Base-by-base conservation (phyloP, 35 echinoderm and acorn worm species). In the Holothuria glaberrima region DNA sequence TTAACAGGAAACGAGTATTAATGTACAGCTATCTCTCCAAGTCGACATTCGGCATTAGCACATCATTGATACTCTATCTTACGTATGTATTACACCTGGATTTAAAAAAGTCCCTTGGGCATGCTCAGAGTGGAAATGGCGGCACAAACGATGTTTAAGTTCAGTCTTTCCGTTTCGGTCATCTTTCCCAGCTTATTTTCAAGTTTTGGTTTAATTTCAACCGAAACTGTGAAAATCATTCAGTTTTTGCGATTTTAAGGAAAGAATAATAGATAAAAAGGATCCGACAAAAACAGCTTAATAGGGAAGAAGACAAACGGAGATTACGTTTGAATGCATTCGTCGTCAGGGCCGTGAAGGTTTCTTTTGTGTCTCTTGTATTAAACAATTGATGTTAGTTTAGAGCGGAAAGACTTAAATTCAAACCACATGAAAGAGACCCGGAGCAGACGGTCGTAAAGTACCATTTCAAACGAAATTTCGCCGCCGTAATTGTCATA, bases 311-410 rank as follows among this genome's bases (percentile, higher is more conserved):
- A 54, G 31, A 75, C 34, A 75, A 41, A 75, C 71, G 33, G 5
- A 41, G 29, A 48, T 75, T 75, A 75, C 44, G 30, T 41, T 27
- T 75, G 22, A 41, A 75, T 75, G 32, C 71, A n/a, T n/a, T 75
- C 44, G 34, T 75, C 71, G 44, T 45, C 34, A 22, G 71, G 31
- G 50, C 12, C 50, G 50, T 54, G 31, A 75, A 75, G 71, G 31
- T 75, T 75, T 75, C 22, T 1, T 75, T 75, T 75, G 44, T 12
- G 6, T 75, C 19, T 29, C 71, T n/a, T 75, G 50, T 9, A 54
- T 54, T 54, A 75, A 75, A 75, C 71, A 75, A 75, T 75, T n/a
- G 44, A n/a, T 75, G 71, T 75, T 75, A 75, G 71, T 75, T 75
- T 75, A 75, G 71, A 75, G 71, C 29, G 34, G 71, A 75, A 31